These are phyloP conservation scores for Ophion ellenae DNA, from an alignment of 2,888 invertebrate genomes.

Conservation along the genomic window DNA sequence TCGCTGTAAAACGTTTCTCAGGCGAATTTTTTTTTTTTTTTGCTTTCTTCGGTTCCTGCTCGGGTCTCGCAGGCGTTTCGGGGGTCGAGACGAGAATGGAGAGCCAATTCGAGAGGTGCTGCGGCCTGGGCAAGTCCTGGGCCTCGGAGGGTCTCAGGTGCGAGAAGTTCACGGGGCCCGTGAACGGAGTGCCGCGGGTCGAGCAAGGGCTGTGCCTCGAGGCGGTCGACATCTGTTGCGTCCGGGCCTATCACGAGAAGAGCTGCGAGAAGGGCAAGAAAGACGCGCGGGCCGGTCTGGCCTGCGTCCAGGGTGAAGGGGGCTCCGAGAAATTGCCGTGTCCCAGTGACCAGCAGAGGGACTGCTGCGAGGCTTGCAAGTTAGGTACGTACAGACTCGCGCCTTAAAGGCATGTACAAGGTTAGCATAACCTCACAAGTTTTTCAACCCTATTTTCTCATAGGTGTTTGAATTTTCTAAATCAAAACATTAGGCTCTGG, in stretches of 20 bases:
- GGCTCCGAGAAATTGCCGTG: constrained; percentile 64
- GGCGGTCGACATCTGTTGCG: constrained; percentile 88
- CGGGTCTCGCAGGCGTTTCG: constrained; percentile 37
- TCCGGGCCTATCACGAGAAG: constrained; percentile 82
- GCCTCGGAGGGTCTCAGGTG: constrained; percentile 84
- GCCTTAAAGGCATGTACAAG: neutral
- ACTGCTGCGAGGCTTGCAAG: constrained; percentile 82
- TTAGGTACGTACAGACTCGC: constrained; percentile 73
- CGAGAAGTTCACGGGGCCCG: constrained; percentile 84
- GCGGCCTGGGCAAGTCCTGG: constrained; percentile 85
- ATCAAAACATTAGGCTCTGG: too few relatives aligned
- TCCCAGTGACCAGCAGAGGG: constrained; percentile 78
- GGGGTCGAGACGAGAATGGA: constrained; percentile 71
- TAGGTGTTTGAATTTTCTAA: too few relatives aligned
- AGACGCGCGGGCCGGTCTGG: constrained; percentile 84
- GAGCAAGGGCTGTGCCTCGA: constrained; percentile 87
- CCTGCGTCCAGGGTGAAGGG: constrained; percentile 75
- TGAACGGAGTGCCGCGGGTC: constrained; percentile 85
- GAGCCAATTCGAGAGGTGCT: constrained; percentile 83
- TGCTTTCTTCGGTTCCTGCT: neutral
- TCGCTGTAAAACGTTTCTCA: too few relatives aligned
- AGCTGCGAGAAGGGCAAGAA: constrained; percentile 85
- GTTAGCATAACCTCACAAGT: too few relatives aligned
- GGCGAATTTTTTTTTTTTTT: neutral
- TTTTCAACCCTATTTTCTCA: too few relatives aligned